These are phyloP conservation scores for Cebidichthys violaceus DNA, from an alignment of 2,113 vertebrate genomes.

Conservation along the genomic window DNA sequence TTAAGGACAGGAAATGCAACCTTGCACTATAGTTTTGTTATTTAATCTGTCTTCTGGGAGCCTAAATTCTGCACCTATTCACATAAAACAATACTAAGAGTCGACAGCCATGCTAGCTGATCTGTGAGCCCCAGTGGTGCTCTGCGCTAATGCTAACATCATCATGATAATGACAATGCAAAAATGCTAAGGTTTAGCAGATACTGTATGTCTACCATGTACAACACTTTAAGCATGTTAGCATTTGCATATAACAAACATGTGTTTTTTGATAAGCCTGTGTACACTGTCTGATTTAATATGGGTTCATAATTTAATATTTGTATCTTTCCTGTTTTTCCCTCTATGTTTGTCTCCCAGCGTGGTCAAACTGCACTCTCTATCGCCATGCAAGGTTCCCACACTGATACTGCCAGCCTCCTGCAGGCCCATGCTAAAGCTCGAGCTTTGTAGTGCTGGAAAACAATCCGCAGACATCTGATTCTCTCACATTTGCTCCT, in stretches of 20 bases:
- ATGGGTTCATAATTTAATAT: not conserved
- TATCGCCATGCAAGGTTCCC: conserved; percentile 85
- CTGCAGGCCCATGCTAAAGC: conserved; percentile 85
- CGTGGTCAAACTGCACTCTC: conserved; percentile 90
- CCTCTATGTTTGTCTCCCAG: conserved; percentile 76
- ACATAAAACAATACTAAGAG: not conserved
- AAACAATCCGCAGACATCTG: conserved; percentile 8
- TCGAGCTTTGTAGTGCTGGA: conserved; percentile 50
- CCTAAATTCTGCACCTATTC: not conserved
- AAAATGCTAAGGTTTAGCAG: not conserved
- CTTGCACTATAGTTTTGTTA: not conserved
- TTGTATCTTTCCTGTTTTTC: conserved; percentile 3
- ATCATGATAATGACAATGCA: not conserved
- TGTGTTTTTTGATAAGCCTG: not conserved
- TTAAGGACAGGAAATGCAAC: not conserved
- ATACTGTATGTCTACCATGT: not conserved
- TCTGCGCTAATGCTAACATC: not conserved
- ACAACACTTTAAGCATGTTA: not conserved
- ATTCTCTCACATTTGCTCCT: not conserved
- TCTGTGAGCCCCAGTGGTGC: not conserved
- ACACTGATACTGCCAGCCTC: conserved; percentile 87
- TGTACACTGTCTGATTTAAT: not conserved
- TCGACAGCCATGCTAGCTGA: not conserved
- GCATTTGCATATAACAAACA: not conserved
- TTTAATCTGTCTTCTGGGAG: conserved; percentile 12